Percentiles rank a stretch among this genome's conserved stretches.
Evolutionary conservation across 2,113 vertebrate genomes (phyloP).

Genomic region (Ciconia stormi): DNA sequence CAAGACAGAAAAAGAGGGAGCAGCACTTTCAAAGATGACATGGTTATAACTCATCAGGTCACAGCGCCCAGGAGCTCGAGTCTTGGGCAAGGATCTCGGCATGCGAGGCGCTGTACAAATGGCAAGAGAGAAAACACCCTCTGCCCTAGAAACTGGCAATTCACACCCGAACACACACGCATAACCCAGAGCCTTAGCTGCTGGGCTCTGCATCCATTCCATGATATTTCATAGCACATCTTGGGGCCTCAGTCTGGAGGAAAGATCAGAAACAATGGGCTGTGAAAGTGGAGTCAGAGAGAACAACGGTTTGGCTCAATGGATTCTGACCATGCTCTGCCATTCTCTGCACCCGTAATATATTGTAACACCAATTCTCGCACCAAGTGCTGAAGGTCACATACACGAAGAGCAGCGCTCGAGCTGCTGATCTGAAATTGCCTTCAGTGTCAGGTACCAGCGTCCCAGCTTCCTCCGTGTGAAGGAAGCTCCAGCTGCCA

Average conservation of each 20-base stretch:
- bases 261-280: neutral
- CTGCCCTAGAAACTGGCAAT: neutral
- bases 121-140: neutral
- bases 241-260: accelerated
- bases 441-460: neutral
- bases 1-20: neutral
- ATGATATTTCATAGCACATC: neutral
- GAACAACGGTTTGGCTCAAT: neutral
- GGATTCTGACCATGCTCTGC: neutral
- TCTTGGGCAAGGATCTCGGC: neutral
- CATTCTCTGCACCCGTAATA: accelerated
- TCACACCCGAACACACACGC: neutral
- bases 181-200: neutral
- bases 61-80: accelerated
- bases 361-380: accelerated
- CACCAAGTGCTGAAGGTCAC: neutral
- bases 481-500: neutral
- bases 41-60: neutral
- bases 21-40: neutral
- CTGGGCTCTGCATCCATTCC: neutral
- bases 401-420: accelerated
- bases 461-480: neutral
- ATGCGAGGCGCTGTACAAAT: neutral
- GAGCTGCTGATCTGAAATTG: neutral
- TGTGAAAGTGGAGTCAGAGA: neutral